phyloP scores from a whole-genome alignment of 2,797 vertebrate genomes.

The Carcharodon carcharias region DNA sequence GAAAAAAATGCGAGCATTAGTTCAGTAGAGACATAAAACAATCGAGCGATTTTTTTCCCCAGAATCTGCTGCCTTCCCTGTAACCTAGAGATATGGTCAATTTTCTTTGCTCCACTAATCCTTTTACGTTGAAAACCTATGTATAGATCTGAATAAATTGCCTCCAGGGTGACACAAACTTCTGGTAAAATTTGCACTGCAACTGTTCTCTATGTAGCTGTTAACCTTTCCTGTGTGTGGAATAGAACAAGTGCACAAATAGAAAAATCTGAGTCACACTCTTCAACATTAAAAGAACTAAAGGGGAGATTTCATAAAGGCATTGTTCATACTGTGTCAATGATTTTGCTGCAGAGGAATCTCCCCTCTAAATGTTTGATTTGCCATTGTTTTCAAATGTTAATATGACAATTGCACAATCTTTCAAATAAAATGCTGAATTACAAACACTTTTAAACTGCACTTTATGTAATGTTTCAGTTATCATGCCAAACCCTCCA shows the following conservation, averaged over 20 bases:
- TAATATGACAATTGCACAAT: background rate
- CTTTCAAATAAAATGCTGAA: background rate
- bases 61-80: slow-evolving; percentile 22
- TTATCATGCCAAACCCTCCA: background rate
- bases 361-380: background rate
- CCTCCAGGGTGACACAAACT: slow-evolving; percentile 30
- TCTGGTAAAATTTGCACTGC: slow-evolving; percentile 4
- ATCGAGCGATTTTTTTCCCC: background rate
- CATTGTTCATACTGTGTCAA: background rate
- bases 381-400: background rate
- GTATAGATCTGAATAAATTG: slow-evolving; percentile 32
- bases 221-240: slow-evolving; percentile 23
- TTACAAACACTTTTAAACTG: background rate
- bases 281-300: background rate
- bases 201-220: background rate
- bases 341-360: background rate
- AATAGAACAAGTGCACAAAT: background rate
- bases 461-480: background rate
- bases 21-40: slow-evolving; percentile 16
- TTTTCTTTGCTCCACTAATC: slow-evolving; percentile 29
- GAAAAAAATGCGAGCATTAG: background rate
- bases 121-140: slow-evolving; percentile 19
- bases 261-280: background rate
- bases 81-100: slow-evolving; percentile 22
- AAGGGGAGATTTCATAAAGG: background rate